Base-by-base conservation (phyloP, 2,797 vertebrate species). In the Anisognathus igniventris region DNA sequence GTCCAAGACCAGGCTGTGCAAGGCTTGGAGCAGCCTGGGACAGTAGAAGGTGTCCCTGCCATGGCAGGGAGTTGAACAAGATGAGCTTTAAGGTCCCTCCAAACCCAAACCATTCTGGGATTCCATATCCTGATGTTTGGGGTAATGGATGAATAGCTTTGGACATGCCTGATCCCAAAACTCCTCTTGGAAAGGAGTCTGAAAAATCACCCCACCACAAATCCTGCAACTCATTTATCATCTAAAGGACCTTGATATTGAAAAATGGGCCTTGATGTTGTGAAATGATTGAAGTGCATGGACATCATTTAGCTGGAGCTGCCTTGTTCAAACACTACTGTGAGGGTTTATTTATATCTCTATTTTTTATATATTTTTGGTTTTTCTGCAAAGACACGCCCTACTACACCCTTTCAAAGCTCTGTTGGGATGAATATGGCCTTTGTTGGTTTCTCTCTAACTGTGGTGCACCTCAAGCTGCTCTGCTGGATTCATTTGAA, bases 231-330 rank as follows among this genome's bases (percentile, higher is more conserved):
- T 94, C 57, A 76, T 91, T 95, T 86, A 51, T 84, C 47, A 27
- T 93, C 90, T 73, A 51, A 93, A 88, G 65, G 39, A 42, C 71
- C 14, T 0, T 42, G 91, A 84, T 86, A 27, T 54, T 88, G 67
- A 91, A 92, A 96, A 97, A 95, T 51, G 61, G 93, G 64, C 57
- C 67, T 93, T 75, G 81, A 58, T 90, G 75, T 48, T 65, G 57
- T 35, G 42, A 66, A 95, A 90, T 51, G 47, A 86, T 90, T 88
- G 93, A 94, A 93, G 95, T 45, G 25, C 33, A 3, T 21, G 65
- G 92, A 92, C 95, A 93, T 84, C 37, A 87, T 95, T 94, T 74
- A 88, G 60, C 85, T 71, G 37, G 25, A 73, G 82, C 82, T 74
- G 28, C 78, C 64, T 78, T 17, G 42, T 84, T 95, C 95, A 72